A percentile compares a stretch with the other conserved stretches of the same genome.
Conservation (phyloP, 2,797 vertebrate species). For the Enteromius afrohamiltoni region DNA sequence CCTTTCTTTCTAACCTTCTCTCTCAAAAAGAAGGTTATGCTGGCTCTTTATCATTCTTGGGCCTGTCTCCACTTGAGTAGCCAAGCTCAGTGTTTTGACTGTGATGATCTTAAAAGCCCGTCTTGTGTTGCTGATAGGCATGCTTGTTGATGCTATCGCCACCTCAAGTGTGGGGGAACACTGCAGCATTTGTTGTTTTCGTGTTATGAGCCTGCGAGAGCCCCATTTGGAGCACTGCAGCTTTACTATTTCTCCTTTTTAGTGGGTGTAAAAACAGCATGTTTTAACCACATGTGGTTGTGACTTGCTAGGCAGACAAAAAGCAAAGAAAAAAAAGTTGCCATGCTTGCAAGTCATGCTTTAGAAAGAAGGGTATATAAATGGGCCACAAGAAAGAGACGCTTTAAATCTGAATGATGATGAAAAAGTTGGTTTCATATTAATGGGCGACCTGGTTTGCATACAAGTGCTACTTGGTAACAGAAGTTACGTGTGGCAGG, state of each 20-base stretch:
- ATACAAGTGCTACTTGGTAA: constrained; percentile 19
- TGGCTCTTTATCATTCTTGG: constrained; percentile 46
- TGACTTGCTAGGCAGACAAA: constrained; percentile 10
- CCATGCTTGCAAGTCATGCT: not conserved
- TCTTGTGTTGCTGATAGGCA: constrained; percentile 49
- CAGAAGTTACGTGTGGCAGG: constrained; percentile 9
- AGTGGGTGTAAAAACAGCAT: not conserved
- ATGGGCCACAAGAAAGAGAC: not conserved
- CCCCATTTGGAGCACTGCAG: not conserved
- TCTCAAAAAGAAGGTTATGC: constrained; percentile 14
- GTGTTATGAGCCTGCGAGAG: not conserved
- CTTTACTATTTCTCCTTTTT: constrained; percentile 1
- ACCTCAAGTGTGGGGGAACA: constrained; percentile 33
- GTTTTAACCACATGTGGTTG: constrained; percentile 24
- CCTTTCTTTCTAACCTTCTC: not conserved
- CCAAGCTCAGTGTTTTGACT: constrained; percentile 65
- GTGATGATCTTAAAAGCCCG: constrained; percentile 46
- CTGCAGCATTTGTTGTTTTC: constrained; percentile 31
- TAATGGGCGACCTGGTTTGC: constrained; percentile 30
- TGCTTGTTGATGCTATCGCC: constrained; percentile 55
- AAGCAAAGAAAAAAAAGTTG: not conserved
- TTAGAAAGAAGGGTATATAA: constrained; percentile 10
- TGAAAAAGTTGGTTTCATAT: constrained; percentile 21
- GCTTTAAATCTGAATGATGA: constrained; percentile 17
- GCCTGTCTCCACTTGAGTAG: constrained; percentile 58